phyloP scores from a whole-genome alignment of 2,113 vertebrate genomes.

The Corythornis cristatus region DNA sequence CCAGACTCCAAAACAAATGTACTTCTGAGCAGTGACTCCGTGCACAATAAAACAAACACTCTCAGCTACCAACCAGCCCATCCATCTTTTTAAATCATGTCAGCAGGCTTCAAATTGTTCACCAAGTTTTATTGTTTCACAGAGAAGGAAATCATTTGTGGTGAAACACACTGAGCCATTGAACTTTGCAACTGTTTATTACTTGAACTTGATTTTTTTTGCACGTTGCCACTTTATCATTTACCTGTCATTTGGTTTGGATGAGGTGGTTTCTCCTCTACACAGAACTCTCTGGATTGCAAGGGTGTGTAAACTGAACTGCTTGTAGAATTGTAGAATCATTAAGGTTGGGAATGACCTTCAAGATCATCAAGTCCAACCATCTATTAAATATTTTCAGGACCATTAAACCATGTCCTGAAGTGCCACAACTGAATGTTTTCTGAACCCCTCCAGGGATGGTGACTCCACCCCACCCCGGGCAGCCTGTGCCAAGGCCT shows the following conservation, averaged over 20 bases:
- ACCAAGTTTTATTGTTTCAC: constrained; percentile 23
- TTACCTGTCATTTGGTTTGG: background rate
- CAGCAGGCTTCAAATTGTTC: constrained; percentile 26
- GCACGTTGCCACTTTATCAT: background rate
- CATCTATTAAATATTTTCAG: no score
- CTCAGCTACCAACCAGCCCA: background rate
- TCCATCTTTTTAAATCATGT: constrained; percentile 60
- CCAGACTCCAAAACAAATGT: constrained; percentile 38
- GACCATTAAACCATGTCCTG: no score
- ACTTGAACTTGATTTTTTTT: constrained; percentile 27
- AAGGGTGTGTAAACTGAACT: background rate
- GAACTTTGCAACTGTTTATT: constrained; percentile 49
- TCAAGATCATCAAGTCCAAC: no score
- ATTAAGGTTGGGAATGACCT: no score
- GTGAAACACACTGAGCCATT: background rate
- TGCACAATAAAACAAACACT: constrained; percentile 49
- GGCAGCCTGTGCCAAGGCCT: no score
- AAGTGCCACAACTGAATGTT: no score
- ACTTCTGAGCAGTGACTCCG: background rate
- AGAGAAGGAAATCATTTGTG: constrained; percentile 23
- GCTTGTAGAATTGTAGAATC: background rate
- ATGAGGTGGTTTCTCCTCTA: background rate
- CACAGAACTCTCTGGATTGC: background rate
- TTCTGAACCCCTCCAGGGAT: no score
- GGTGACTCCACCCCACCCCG: no score